Evolutionary conservation across 2,797 vertebrate genomes (phyloP), one percentile per base, ranked within the genome.

Genomic region (Lepus oiostolus): DNA sequence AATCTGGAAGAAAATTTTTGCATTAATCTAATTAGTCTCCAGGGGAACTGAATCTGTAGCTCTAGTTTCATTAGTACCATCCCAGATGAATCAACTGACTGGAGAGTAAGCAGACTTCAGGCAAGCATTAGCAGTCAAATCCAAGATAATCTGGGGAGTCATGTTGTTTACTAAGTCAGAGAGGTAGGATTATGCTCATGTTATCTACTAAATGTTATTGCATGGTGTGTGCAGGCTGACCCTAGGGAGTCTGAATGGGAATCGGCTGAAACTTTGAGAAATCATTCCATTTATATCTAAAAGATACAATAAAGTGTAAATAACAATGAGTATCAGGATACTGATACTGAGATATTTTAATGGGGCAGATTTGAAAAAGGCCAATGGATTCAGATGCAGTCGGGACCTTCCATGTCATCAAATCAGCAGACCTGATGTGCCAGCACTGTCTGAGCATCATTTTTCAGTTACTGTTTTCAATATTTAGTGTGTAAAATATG

Each of bases 11-110:
- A 21, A 9, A 52, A 89, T 93, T 84, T 96, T 94, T 90, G 47
- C 68, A 32, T 93, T 84, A 79, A 91, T 50, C 68, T 97, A 97
- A 97, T 97, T 92, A 96, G 95, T 96, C 80, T 85, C 54, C 42
- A 71, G 93, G 93, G 90, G 76, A 90, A n/a, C 81, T 85, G 84
- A 94, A 88, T 77, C 74, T 92, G 81, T 82, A 94, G 72, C 42
- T 50, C 50, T 19, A 72, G 84, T 74, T 95, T 95, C 77, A 63
- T 97, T 94, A 97, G 68, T 76, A 91, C 30, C 91, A 93, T 93
- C 42, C 74, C 85, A 62, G 63, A 42, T 75, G 82, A 97, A 95
- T 68, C 19, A 72, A 70, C n/a, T 81, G 92, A 67, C 85, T 74
- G 24, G 80, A 94, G 86, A 96, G 22, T 63, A 94, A 85, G 71